phyloP scores from a whole-genome alignment of 2,113 vertebrate species.

The Muscicapa adusta region DNA sequence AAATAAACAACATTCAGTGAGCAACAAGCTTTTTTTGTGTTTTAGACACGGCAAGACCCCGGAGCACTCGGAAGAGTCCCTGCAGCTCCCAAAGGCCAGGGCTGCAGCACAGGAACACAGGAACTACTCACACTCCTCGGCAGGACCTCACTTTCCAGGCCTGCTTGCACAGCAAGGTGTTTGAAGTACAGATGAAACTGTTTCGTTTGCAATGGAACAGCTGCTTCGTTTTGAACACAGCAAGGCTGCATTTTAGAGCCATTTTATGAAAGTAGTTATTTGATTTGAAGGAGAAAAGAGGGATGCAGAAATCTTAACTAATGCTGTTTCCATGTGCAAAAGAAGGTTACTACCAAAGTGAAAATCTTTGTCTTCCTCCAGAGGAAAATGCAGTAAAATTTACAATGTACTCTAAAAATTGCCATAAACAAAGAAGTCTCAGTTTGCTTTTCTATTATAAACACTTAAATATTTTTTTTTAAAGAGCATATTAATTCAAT shows the following conservation, averaged over 20 bases:
- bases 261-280: neutral
- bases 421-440: neutral
- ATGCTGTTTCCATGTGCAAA: neutral
- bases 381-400: constrained; percentile 25
- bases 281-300: neutral
- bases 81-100: neutral
- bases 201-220: neutral
- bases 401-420: neutral
- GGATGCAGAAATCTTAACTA: neutral
- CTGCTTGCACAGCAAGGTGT: neutral
- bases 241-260: neutral
- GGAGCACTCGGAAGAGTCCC: fast-evolving
- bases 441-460: neutral
- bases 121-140: neutral
- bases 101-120: no score
- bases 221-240: neutral
- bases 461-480: neutral
- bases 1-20: neutral
- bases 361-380: neutral
- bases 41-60: neutral
- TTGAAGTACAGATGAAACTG: neutral
- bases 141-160: neutral
- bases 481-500: neutral
- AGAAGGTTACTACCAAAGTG: neutral
- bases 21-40: no score